These are phyloP conservation scores for Dryocosmus kuriphilus DNA, from an alignment of 2,888 invertebrate species.

Conservation along the genomic window DNA sequence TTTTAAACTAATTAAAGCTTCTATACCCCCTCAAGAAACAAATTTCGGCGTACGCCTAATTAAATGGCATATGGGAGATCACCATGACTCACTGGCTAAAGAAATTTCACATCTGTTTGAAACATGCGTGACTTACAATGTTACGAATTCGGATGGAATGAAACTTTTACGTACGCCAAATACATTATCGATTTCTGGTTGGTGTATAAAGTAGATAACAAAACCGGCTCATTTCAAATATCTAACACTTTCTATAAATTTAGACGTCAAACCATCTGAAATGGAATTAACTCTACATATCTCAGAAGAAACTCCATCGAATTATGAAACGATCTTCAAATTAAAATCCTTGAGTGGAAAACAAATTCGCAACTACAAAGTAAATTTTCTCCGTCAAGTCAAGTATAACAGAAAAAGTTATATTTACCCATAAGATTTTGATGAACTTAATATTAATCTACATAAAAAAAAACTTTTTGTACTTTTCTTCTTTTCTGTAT, in stretches of 20 bases:
- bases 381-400: constrained; percentile 53
- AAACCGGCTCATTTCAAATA: neutral
- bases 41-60: constrained; percentile 68
- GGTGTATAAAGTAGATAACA: constrained; percentile 39
- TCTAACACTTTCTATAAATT: neutral
- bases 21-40: constrained; percentile 62
- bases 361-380: constrained; percentile 58
- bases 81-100: constrained; percentile 55
- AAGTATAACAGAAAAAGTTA: neutral
- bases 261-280: constrained; percentile 38
- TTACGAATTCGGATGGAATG: constrained; percentile 44
- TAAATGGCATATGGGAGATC: constrained; percentile 66
- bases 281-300: constrained; percentile 59
- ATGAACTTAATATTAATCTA: neutral
- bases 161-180: constrained; percentile 46
- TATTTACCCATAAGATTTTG: neutral
- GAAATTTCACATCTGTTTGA: constrained; percentile 68
- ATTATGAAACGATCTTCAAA: constrained; percentile 55
- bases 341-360: constrained; percentile 57
- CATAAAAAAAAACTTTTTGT: neutral
- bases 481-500: constrained; percentile 44
- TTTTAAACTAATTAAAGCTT: neutral
- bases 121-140: constrained; percentile 62
- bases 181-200: constrained; percentile 57
- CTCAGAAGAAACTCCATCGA: constrained; percentile 41